Base-by-base conservation (phyloP, 2,888 invertebrate species). In the Amaurobius ferox region DNA sequence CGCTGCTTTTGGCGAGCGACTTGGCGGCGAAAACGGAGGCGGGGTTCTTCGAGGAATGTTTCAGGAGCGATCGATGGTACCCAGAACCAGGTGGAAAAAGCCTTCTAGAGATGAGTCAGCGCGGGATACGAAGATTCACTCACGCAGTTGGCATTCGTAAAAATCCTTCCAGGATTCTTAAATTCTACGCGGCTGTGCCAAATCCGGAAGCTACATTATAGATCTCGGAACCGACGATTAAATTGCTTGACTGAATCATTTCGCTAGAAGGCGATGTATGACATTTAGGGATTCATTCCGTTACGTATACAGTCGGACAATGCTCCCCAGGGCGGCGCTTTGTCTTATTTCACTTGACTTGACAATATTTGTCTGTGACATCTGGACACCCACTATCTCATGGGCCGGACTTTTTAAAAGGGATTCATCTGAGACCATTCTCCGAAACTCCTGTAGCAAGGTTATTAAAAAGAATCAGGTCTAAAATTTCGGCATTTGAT, bases 151-250 rank as follows among this genome's bases (percentile, higher is more conserved):
- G 55, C 23, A 55, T 55, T 55, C 55, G 55, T 23, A 23, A 11
- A 11, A 55, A 13, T n/a, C 2, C 44, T 44, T 44, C 44, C 44
- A 44, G 44, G n/a, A 44, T 55, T 23, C 55, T 55, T 23, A 11
- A 44, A 44, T 44, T 5, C 44, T 44, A 16, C n/a, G 44, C 6
- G 13, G 16, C 44, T 6, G 23, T 23, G 55, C 55, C 55, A 55
- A 55, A 55, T 55, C 55, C 55, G 55, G 55, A 23, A 55, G 55
- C 19, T 23, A 23, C 23, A n/a, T 1, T 3, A 23, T 5, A n/a
- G 5, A n/a, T 55, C 55, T 55, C 55, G 55, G 55, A 55, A 55
- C 55, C 23, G 55, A 23, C 55, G 55, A 55, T 55, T 55, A 55
- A 19, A 23, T 23, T 55, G 5, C 23, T 11, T 5, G 23, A 23